Conservation (phyloP, 2,113 vertebrate genomes). For the Vulpes lagopus region DNA sequence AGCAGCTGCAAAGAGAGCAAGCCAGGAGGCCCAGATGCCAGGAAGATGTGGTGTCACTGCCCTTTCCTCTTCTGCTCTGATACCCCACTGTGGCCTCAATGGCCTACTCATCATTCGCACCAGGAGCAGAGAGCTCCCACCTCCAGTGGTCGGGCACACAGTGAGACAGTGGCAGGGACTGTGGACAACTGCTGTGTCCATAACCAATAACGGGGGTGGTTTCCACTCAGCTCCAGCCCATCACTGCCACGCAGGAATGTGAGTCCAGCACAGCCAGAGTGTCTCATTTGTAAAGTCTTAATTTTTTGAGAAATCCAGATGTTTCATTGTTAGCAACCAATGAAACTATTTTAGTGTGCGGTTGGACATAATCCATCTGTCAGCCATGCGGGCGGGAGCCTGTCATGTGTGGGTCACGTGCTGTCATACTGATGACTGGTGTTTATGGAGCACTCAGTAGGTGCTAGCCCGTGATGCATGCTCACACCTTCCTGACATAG, state of each 20-base stretch:
- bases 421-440: fast-evolving
- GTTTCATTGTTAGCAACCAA: background rate
- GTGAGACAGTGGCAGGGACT: background rate
- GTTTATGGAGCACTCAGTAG: fast-evolving
- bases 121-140: background rate
- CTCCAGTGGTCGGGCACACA: background rate
- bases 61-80: background rate
- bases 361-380: background rate
- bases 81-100: background rate
- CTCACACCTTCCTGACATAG: background rate
- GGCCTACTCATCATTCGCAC: background rate
- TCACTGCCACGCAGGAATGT: background rate
- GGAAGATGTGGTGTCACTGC: background rate
- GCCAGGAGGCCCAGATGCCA: background rate
- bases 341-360: background rate
- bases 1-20: background rate
- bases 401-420: background rate
- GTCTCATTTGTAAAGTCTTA: background rate
- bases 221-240: background rate
- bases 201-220: background rate
- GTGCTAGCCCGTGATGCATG: no score
- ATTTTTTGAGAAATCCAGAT: background rate
- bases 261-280: background rate
- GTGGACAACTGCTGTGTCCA: background rate
- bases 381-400: background rate